A percentile compares a stretch with the other conserved stretches of the same genome.
Conservation (phyloP, 2,797 vertebrate species). For the Sebastes vulpes region DNA sequence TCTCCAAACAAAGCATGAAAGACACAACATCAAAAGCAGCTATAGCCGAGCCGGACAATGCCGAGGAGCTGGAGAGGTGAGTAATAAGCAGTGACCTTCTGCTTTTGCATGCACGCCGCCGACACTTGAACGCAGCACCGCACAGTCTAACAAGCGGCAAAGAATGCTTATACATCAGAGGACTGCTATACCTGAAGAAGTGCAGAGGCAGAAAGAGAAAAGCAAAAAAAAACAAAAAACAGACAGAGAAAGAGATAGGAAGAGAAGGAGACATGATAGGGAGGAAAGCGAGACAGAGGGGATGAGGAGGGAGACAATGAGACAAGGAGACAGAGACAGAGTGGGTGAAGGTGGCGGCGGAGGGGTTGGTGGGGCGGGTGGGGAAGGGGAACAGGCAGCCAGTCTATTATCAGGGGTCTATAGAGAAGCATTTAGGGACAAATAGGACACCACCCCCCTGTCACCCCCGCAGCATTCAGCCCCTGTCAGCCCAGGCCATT, state of each 20-base stretch:
- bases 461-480: slow-evolving; percentile 91
- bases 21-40: slow-evolving; percentile 67
- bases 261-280: slow-evolving; percentile 84
- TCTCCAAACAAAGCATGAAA: slow-evolving; percentile 72
- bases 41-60: slow-evolving; percentile 52
- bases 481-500: slow-evolving; percentile 92
- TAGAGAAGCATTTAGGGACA: slow-evolving; percentile 92
- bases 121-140: slow-evolving; percentile 40
- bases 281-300: slow-evolving; percentile 81
- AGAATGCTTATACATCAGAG: slow-evolving; percentile 33
- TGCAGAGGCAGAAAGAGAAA: slow-evolving; percentile 17
- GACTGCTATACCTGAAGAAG: neutral
- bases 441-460: slow-evolving; percentile 90
- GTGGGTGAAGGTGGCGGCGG: slow-evolving; percentile 71
- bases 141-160: slow-evolving; percentile 42
- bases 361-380: slow-evolving; percentile 84
- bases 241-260: slow-evolving; percentile 78
- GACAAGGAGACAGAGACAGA: slow-evolving; percentile 85
- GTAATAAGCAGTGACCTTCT: slow-evolving; percentile 70
- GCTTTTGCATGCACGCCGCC: slow-evolving; percentile 28
- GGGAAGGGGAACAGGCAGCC: slow-evolving; percentile 88
- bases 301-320: slow-evolving; percentile 66
- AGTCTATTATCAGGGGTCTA: slow-evolving; percentile 94
- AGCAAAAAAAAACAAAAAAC: slow-evolving; percentile 62
- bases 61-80: slow-evolving; percentile 56